phyloP scores from a whole-genome alignment of 35 echinoderm and acorn worm species.

The Acanthaster planci region DNA sequence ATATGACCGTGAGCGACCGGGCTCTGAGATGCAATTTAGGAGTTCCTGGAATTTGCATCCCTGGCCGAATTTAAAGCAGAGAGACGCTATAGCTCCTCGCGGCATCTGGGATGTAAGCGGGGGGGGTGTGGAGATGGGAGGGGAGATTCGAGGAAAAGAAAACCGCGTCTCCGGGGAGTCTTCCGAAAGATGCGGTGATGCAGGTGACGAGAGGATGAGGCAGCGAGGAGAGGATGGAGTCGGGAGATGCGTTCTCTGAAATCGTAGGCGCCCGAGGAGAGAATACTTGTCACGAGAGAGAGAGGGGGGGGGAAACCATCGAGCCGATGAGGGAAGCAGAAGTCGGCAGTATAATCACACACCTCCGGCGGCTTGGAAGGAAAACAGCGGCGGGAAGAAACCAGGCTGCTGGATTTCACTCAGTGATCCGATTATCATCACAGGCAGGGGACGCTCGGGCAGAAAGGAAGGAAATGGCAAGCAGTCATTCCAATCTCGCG shows the following conservation, averaged over 20 bases:
- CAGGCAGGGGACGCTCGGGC: too few relatives aligned
- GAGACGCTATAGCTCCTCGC: too few relatives aligned
- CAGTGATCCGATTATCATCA: too few relatives aligned
- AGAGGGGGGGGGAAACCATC: not conserved
- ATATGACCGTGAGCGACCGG: too few relatives aligned
- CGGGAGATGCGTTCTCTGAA: not conserved
- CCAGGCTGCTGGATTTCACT: too few relatives aligned
- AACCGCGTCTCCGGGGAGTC: not conserved
- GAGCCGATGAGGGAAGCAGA: not conserved
- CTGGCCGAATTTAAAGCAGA: too few relatives aligned
- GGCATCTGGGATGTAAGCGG: conserved; percentile 13
- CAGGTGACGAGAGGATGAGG: conserved; percentile 3
- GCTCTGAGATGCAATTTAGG: too few relatives aligned
- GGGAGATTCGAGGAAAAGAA: not conserved
- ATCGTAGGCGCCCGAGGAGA: not conserved
- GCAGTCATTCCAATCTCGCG: too few relatives aligned
- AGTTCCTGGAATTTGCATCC: too few relatives aligned
- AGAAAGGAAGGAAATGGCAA: too few relatives aligned
- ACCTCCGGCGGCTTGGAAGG: not conserved
- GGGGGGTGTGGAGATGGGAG: not conserved
- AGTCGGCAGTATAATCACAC: not conserved
- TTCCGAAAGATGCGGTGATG: not conserved
- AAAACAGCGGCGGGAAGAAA: too few relatives aligned
- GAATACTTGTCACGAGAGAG: not conserved
- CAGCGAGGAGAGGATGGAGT: not conserved